These are phyloP conservation scores for Ciconia maguari DNA, from an alignment of 2,113 vertebrate species.

Conservation along the genomic window DNA sequence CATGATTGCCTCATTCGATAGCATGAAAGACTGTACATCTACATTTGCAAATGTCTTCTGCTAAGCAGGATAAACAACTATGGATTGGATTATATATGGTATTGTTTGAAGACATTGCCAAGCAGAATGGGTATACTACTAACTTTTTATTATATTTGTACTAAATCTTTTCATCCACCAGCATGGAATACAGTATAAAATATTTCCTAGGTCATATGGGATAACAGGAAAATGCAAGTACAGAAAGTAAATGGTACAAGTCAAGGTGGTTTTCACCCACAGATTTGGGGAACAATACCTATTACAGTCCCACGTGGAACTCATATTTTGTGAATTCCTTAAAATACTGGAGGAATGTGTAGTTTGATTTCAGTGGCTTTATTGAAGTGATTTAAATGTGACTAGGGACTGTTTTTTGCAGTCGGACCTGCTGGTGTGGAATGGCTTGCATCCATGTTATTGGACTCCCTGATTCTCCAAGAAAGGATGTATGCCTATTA, in stretches of 20 bases:
- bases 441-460: not conserved
- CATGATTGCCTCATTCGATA: not conserved
- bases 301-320: fast-evolving
- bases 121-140: not conserved
- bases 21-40: not conserved
- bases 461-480: not conserved
- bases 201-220: not conserved
- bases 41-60: not conserved
- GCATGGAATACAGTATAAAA: not conserved
- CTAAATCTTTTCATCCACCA: not conserved
- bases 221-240: not conserved
- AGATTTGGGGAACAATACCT: not conserved
- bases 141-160: not conserved
- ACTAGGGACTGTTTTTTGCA: not conserved
- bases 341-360: not conserved
- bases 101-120: not conserved
- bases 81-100: not conserved
- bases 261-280: not conserved
- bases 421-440: not conserved
- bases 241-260: not conserved
- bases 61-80: slow-evolving; percentile 7
- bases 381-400: not conserved
- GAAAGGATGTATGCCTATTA: not conserved
- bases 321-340: not conserved
- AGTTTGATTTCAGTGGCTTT: not conserved